These are phyloP conservation scores for Dastarcus helophoroides DNA, from an alignment of 2,888 invertebrate species.

Conservation along the genomic window DNA sequence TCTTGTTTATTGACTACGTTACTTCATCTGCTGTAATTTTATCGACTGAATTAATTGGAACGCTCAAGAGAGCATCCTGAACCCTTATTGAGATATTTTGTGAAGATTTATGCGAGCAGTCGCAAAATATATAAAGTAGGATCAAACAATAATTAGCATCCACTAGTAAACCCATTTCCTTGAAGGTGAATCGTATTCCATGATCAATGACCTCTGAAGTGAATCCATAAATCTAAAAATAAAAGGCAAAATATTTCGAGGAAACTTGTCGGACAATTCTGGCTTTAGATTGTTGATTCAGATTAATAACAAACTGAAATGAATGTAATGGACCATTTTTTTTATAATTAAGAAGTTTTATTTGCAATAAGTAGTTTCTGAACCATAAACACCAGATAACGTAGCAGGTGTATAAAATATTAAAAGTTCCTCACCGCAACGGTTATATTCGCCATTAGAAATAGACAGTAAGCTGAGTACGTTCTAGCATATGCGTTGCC, in stretches of 20 bases:
- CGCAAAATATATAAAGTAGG: constrained; percentile 51
- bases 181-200: constrained; percentile 52
- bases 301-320: no score
- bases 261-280: no score
- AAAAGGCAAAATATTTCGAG: no score
- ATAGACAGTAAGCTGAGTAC: constrained; percentile 53
- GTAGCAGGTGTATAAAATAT: no score
- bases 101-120: constrained; percentile 56
- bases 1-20: constrained; percentile 8
- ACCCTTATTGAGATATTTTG: constrained; percentile 53
- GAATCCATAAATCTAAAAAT: constrained; percentile 49
- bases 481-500: constrained; percentile 58
- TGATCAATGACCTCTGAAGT: constrained; percentile 56
- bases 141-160: constrained; percentile 50
- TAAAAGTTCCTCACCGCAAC: constrained; percentile 39
- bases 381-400: no score
- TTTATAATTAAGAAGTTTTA: no score
- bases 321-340: no score
- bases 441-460: constrained; percentile 58
- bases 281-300: no score
- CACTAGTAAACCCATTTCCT: constrained; percentile 54
- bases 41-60: constrained; percentile 47
- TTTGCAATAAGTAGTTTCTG: no score
- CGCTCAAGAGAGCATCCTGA: constrained; percentile 47
- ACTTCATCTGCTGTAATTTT: constrained; percentile 50